Evolutionary conservation across 2,797 vertebrate species (phyloP).

Genomic region (Bradypodion pumilum): DNA sequence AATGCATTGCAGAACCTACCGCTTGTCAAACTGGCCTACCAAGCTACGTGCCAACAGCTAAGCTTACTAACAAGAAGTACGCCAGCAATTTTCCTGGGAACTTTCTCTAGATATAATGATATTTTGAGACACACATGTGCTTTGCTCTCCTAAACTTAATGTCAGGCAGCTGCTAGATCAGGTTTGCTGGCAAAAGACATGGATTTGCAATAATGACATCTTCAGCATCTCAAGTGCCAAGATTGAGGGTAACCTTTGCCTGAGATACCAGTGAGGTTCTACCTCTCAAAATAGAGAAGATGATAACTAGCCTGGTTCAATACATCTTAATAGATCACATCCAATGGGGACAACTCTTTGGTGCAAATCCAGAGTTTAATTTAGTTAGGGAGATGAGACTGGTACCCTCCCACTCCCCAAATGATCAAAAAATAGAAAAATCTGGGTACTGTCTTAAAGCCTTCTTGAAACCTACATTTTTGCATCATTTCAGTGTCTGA

Average conservation of each 20-base stretch:
- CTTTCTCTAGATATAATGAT: background rate
- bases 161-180: no score
- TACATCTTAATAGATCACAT: background rate
- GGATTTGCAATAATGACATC: background rate
- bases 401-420: background rate
- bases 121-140: no score
- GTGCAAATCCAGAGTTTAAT: background rate
- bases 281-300: background rate
- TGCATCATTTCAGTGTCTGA: background rate
- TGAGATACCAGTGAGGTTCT: background rate
- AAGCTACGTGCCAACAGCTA: background rate
- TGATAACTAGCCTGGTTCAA: background rate
- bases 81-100: background rate
- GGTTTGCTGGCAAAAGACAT: background rate
- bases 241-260: background rate
- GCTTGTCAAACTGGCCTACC: background rate
- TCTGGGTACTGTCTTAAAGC: background rate
- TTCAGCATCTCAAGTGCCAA: background rate
- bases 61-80: background rate
- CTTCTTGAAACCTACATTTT: background rate
- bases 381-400: background rate
- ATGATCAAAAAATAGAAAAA: no score
- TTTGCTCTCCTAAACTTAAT: no score
- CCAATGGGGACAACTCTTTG: background rate
- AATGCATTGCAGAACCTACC: background rate